These are phyloP conservation scores for Natator depressus DNA, from an alignment of 2,113 vertebrate genomes.

Conservation along the genomic window DNA sequence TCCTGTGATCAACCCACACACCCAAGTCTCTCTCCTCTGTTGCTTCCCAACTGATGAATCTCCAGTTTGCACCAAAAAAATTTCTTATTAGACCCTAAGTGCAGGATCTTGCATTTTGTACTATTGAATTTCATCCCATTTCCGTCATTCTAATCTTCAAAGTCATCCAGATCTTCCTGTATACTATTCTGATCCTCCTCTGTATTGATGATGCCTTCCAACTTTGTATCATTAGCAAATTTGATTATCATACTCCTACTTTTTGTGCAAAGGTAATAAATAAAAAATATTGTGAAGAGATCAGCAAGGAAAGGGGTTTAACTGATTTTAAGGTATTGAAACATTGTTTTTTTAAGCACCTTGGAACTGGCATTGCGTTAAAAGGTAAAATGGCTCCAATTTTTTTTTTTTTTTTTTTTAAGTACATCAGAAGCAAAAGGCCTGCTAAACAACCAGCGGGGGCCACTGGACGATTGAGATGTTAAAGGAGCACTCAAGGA, in stretches of 20 bases:
- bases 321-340: constrained; percentile 30
- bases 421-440: no score
- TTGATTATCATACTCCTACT: background rate
- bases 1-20: no score
- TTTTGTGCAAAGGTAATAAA: background rate
- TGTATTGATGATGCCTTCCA: background rate
- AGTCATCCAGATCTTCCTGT: background rate
- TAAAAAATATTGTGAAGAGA: constrained; percentile 20
- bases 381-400: background rate
- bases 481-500: no score
- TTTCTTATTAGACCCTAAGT: background rate
- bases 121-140: background rate
- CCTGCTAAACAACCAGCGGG: no score
- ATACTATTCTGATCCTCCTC: background rate
- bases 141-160: background rate
- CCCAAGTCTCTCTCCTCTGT: background rate
- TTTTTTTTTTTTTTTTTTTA: no score
- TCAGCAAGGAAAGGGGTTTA: constrained; percentile 13
- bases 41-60: background rate
- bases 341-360: background rate
- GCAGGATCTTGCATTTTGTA: background rate
- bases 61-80: background rate
- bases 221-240: background rate
- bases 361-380: background rate
- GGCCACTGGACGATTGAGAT: no score